Evolutionary conservation across 1,140 invertebrate species (phyloP).

Genomic region (Pygmarrhopalites habei): DNA sequence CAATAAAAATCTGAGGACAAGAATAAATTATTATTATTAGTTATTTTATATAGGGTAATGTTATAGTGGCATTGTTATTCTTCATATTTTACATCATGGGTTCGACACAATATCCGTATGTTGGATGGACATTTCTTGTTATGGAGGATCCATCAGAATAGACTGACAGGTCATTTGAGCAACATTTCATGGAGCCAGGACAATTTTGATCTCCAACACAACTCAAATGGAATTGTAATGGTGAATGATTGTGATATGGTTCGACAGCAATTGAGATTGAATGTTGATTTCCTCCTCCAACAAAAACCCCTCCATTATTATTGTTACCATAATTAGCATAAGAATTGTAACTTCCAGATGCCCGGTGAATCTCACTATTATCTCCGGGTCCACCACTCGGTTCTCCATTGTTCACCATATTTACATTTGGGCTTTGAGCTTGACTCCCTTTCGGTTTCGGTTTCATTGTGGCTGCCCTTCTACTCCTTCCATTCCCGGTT

Average conservation of each 20-base stretch:
- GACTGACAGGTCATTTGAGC: conserved; percentile 21
- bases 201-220: conserved; percentile 34
- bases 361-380: too few relatives aligned
- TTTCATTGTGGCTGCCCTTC: neutral
- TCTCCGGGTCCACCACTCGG: too few relatives aligned
- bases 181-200: conserved; percentile 29
- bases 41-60: too few relatives aligned
- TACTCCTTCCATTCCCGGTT: neutral
- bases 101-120: conserved; percentile 25
- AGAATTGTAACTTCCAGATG: neutral
- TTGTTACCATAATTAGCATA: neutral
- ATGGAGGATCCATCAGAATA: conserved; percentile 12
- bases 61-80: too few relatives aligned
- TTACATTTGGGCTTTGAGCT: neutral
- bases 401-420: neutral
- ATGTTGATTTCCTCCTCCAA: neutral
- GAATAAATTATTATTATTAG: too few relatives aligned
- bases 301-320: neutral
- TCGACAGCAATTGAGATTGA: neutral
- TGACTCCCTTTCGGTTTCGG: neutral
- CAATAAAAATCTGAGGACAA: too few relatives aligned
- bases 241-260: neutral
- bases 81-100: too few relatives aligned
- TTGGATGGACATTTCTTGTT: conserved; percentile 16
- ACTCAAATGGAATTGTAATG: neutral